A percentile compares a stretch with the other conserved stretches of the same genome.
Evolutionary conservation across 2,888 invertebrate genomes (phyloP).

Genomic region (Sinhomidia bicolor): DNA sequence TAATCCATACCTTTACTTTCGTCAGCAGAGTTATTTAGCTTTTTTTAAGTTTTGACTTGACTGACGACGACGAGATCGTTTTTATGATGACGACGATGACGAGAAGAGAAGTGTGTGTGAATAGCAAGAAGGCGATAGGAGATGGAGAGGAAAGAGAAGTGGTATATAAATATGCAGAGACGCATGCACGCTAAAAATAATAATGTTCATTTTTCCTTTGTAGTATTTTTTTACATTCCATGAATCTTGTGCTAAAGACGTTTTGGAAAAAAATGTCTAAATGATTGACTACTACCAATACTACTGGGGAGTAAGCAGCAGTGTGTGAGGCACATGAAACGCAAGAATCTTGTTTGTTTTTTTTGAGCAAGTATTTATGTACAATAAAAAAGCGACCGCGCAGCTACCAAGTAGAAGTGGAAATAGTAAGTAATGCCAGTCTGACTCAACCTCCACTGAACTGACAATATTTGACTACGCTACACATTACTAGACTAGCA

Average conservation of each 20-base stretch:
- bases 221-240: neutral
- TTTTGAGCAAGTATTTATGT: too few relatives aligned
- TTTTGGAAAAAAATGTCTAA: neutral
- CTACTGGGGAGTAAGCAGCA: too few relatives aligned
- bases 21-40: neutral
- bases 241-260: neutral
- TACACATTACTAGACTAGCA: too few relatives aligned
- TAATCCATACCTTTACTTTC: neutral
- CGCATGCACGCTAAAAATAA: neutral
- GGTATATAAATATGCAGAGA: neutral
- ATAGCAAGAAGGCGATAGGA: too few relatives aligned
- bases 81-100: neutral
- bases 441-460: too few relatives aligned
- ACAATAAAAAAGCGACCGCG: too few relatives aligned
- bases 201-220: neutral
- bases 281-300: too few relatives aligned
- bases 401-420: too few relatives aligned
- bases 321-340: neutral
- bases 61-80: neutral
- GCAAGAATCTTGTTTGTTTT: neutral
- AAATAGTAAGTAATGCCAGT: too few relatives aligned
- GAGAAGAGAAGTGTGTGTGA: neutral
- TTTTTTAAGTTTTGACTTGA: too few relatives aligned
- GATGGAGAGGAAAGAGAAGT: neutral
- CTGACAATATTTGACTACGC: too few relatives aligned